Evolutionary conservation across 2,797 vertebrate species (phyloP).

Genomic region (Zalophus californianus): DNA sequence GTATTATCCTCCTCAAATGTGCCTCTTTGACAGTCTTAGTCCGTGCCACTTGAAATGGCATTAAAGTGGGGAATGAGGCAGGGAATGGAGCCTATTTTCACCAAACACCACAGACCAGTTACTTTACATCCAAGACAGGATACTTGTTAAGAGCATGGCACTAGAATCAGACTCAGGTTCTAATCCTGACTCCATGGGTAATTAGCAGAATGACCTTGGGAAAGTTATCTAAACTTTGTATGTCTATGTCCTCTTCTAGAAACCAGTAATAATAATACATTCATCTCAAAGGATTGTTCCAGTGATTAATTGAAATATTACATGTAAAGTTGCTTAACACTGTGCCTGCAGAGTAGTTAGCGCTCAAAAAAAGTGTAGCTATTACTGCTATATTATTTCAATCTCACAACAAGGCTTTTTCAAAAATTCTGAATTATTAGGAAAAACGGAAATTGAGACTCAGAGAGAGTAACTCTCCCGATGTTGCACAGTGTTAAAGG

Average conservation of each 20-base stretch:
- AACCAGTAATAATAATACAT: background rate
- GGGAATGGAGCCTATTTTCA: background rate
- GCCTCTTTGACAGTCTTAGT: background rate
- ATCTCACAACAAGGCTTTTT: background rate
- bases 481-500: background rate
- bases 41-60: background rate
- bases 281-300: background rate
- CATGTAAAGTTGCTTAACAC: background rate
- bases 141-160: background rate
- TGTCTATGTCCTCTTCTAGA: background rate
- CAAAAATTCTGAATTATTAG: background rate
- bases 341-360: background rate
- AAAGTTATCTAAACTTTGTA: background rate
- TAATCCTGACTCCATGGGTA: background rate
- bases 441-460: background rate
- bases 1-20: constrained; percentile 39
- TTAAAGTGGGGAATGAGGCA: background rate
- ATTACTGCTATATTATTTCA: background rate
- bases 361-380: background rate
- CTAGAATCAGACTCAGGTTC: background rate
- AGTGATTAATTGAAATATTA: background rate
- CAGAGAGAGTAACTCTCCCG: background rate
- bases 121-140: background rate
- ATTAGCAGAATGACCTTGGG: background rate
- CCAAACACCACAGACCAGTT: background rate